Evolutionary conservation across 2,888 invertebrate genomes (phyloP).

Genomic region (Callyntrura sp.): DNA sequence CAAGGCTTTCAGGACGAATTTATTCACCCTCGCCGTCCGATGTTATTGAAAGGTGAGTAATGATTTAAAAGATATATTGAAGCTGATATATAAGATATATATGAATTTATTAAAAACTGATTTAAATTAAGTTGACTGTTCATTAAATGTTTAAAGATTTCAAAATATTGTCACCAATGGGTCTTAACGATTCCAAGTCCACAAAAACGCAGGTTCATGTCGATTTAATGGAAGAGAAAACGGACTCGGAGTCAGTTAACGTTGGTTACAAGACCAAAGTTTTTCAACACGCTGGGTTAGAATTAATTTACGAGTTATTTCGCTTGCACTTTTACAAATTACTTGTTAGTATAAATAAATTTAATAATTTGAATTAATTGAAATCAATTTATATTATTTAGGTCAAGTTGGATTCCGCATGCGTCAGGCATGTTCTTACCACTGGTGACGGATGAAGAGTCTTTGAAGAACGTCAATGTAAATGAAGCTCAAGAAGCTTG

Average conservation of each 20-base stretch:
- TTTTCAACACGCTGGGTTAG: too few relatives aligned
- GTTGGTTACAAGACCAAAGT: conserved; percentile 44
- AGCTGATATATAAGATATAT: too few relatives aligned
- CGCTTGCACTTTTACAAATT: conserved; percentile 35
- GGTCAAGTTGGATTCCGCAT: conserved; percentile 49
- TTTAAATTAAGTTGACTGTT: too few relatives aligned
- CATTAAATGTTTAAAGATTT: too few relatives aligned
- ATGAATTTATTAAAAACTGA: too few relatives aligned
- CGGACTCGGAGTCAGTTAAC: not conserved
- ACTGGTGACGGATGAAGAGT: not conserved
- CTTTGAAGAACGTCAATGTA: conserved; percentile 9
- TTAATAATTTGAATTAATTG: too few relatives aligned
- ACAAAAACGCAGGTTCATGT: conserved; percentile 59
- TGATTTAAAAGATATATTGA: too few relatives aligned
- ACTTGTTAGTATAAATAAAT: not conserved
- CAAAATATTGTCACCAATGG: conserved; percentile 53
- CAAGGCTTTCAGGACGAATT: conserved; percentile 58
- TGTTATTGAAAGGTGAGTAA: conserved; percentile 43
- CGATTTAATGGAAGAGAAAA: conserved; percentile 13
- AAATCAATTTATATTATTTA: too few relatives aligned
- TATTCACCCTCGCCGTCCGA: conserved; percentile 25
- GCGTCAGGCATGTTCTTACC: conserved; percentile 39
- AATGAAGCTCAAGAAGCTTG: conserved; percentile 39
- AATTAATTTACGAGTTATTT: too few relatives aligned
- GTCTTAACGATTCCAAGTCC: conserved; percentile 17